Base-by-base conservation (phyloP, 1,140 invertebrate genomes). In the Asbolus verrucosus region DNA sequence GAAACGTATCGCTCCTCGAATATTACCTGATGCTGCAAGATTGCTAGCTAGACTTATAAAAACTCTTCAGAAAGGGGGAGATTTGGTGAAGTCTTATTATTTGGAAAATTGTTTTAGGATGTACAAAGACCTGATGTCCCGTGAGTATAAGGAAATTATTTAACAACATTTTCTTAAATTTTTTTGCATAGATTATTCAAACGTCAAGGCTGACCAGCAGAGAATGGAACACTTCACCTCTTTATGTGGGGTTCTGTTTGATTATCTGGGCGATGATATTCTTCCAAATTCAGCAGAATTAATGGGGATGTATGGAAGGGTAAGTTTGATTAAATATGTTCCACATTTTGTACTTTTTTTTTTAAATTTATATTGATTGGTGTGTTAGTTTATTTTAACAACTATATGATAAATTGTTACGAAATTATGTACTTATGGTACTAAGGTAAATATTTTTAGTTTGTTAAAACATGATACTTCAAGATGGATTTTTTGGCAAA, bases 121-220 rank as follows among this genome's bases (percentile, higher is more conserved):
- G 80, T 95, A 93, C 82, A 89, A 90, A 72, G 91, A 94, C 82
- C 80, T 94, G 2, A 93, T 94, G 91, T 92, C 93, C 16, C 93
- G 93, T 94, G 84, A 88, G 89, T 86, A 11, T 63, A 59, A 15
- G 21, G 16, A 1, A 5, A n/a, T 67, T 16, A 61, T 54, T 54
- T 15, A 5, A n/a, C n/a, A 54, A 14, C 6, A n/a, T 36, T 36
- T 36, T 36, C 4, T 11, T 33, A 31, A 30, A 27, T 1, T 46
- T n/a, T 11, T 60, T 72, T 85, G 6, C 88, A 38, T 80, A 93
- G 93, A 95, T 87, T 92, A 92, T 79, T 82, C 87, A 1, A 88
- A 93, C 75, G 83, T 95, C 27, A 93, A 93, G 78, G 81, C 86
- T 9, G 91, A 94, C 78, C 73, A 79, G 8, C 87, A 86, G 63